Conservation (phyloP, 2,888 invertebrate species). For the Aphrophora alni region DNA sequence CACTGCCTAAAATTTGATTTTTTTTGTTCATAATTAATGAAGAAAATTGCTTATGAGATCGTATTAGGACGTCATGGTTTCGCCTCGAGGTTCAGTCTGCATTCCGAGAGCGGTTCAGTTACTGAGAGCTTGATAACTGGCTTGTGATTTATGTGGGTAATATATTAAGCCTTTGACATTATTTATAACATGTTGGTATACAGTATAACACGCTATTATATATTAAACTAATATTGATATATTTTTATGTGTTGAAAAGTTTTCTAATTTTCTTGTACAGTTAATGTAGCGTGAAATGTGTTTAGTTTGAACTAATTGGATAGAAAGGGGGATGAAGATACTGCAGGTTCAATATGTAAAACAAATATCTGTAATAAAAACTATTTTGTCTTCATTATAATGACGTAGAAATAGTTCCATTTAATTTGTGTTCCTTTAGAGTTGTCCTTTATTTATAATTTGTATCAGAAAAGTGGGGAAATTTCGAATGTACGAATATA, state of each 20-base stretch:
- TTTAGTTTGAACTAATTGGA: too few relatives aligned
- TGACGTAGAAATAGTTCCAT: too few relatives aligned
- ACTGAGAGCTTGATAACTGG: not conserved
- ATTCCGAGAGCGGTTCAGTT: not conserved
- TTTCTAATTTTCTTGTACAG: not conserved
- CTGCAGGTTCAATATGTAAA: too few relatives aligned
- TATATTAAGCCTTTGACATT: not conserved
- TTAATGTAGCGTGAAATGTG: not conserved
- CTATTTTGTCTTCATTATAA: too few relatives aligned
- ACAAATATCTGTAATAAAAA: too few relatives aligned
- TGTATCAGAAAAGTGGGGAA: too few relatives aligned
- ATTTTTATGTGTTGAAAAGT: not conserved
- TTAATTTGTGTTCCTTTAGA: too few relatives aligned
- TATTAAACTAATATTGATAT: not conserved
- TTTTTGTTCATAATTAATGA: not conserved
- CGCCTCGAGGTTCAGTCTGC: not conserved
- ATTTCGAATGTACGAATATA: too few relatives aligned
- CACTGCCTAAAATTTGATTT: not conserved
- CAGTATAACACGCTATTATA: not conserved
- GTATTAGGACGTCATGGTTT: not conserved
- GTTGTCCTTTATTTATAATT: too few relatives aligned
- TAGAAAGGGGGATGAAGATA: too few relatives aligned
- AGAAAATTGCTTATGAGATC: not conserved
- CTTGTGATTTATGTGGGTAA: not conserved
- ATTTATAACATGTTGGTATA: not conserved